Evolutionary conservation across 2,888 invertebrate species (phyloP).

Genomic region (Strigamia maritima): DNA sequence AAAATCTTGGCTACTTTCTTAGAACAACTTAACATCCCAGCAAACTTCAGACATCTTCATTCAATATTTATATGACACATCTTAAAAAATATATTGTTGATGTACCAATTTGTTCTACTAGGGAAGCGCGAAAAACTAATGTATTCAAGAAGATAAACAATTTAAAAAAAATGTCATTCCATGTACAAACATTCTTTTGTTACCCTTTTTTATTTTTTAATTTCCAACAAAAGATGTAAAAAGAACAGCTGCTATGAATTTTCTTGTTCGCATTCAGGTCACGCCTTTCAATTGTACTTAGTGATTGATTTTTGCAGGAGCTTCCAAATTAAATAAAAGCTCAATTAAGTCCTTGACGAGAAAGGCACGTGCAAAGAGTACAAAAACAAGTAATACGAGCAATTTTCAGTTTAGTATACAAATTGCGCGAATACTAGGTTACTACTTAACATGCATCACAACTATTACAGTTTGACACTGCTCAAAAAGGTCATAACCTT

Average conservation of each 20-base stretch:
- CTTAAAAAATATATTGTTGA: too few species aligned
- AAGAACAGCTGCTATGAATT: slow-evolving; percentile 24
- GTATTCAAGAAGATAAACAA: too few species aligned
- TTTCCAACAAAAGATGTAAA: slow-evolving; percentile 1
- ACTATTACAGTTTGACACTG: background rate
- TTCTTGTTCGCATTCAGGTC: slow-evolving; percentile 19
- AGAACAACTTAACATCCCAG: too few species aligned
- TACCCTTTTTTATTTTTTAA: background rate
- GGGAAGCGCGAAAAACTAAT: too few species aligned
- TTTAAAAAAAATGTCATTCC: background rate
- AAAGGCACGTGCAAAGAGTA: slow-evolving; percentile 15
- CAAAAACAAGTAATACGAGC: slow-evolving; percentile 24
- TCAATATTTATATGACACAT: too few species aligned
- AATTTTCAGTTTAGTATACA: slow-evolving; percentile 12
- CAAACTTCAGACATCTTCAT: too few species aligned
- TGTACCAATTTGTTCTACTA: too few species aligned
- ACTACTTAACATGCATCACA: slow-evolving; percentile 1
- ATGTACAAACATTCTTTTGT: background rate
- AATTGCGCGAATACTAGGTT: background rate
- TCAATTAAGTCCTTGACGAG: slow-evolving; percentile 27
- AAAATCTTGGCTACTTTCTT: too few species aligned
- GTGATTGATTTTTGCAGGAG: slow-evolving; percentile 21
- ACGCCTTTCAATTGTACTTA: slow-evolving; percentile 27
- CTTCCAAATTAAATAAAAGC: slow-evolving; percentile 28
- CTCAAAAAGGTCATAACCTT: background rate